These are phyloP conservation scores for Oligia strigilis DNA, from an alignment of 2,888 invertebrate genomes.

Conservation along the genomic window DNA sequence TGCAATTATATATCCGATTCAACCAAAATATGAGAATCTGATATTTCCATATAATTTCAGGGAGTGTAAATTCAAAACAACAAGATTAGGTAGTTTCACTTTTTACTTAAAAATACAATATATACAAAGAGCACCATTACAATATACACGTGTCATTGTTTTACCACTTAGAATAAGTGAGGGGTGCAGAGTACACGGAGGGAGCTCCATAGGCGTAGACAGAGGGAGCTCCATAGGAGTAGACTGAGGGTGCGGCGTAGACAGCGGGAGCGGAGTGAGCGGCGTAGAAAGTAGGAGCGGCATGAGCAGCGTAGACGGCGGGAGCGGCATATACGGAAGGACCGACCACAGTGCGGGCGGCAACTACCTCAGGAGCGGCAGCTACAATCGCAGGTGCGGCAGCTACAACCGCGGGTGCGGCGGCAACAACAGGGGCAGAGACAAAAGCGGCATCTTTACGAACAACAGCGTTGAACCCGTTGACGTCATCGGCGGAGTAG, in stretches of 20 bases:
- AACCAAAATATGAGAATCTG: background rate
- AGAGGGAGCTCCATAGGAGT: conserved; percentile 53
- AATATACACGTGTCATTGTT: conserved; percentile 28
- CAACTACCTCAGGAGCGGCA: conserved; percentile 65
- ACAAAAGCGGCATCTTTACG: conserved; percentile 85
- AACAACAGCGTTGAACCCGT: conserved; percentile 90
- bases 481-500: conserved; percentile 88
- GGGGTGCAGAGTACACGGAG: conserved; percentile 57
- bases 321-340: conserved; percentile 51
- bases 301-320: conserved; percentile 43
- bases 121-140: conserved; percentile 68
- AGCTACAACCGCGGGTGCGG: conserved; percentile 57
- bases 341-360: conserved; percentile 66
- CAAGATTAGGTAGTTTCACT: conserved; percentile 72
- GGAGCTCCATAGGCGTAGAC: conserved; percentile 56
- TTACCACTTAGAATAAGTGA: conserved; percentile 69
- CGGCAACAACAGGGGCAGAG: conserved; percentile 69
- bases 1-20: background rate
- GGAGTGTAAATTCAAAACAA: conserved; percentile 36
- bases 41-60: background rate
- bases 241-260: conserved; percentile 47
- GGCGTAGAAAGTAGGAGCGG: conserved; percentile 51
- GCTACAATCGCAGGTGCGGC: conserved; percentile 66
- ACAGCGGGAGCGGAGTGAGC: conserved; percentile 48
- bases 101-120: conserved; percentile 69